Conservation (phyloP, 2,888 invertebrate genomes). For the Drosophila flavopinicola region DNA sequence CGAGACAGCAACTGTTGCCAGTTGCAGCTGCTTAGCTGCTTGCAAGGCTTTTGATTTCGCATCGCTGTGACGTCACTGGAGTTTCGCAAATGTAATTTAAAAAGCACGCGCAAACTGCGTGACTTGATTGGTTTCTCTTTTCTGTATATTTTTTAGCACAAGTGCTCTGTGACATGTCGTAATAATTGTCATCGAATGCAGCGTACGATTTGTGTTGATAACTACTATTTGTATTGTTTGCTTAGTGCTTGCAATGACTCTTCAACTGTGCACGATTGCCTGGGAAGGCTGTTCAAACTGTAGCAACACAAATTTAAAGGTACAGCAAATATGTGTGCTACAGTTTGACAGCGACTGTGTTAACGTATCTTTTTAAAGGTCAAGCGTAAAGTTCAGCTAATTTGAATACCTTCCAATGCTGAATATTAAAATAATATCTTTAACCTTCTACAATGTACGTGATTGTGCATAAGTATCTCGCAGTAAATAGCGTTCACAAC, state of each 20-base stretch:
- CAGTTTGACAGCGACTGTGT: slow-evolving; percentile 34
- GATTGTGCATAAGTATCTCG: not conserved
- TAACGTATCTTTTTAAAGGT: slow-evolving; percentile 38
- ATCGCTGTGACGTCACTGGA: slow-evolving; percentile 27
- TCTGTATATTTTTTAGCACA: not conserved
- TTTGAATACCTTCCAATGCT: slow-evolving; percentile 2
- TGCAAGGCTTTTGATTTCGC: slow-evolving; percentile 10
- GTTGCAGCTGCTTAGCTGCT: slow-evolving; percentile 7
- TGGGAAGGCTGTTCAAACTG: too few relatives aligned
- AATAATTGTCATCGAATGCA: not conserved
- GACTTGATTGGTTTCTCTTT: not conserved
- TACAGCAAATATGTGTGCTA: too few relatives aligned
- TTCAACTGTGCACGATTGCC: too few relatives aligned
- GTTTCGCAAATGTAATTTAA: not conserved
- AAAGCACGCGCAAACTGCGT: not conserved
- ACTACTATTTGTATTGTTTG: not conserved
- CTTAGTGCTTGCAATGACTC: too few relatives aligned
- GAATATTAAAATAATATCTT: slow-evolving; percentile 24
- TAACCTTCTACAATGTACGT: not conserved
- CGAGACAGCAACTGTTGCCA: slow-evolving; percentile 27
- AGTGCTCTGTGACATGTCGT: not conserved
- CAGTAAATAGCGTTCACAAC: slow-evolving; percentile 1
- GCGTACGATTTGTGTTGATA: not conserved
- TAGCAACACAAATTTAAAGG: too few relatives aligned
- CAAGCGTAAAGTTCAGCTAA: slow-evolving; percentile 4